Percentiles rank a stretch among this genome's conserved stretches.
Evolutionary conservation across 2,113 vertebrate genomes (phyloP).

Genomic region (Onychostoma macrolepis): DNA sequence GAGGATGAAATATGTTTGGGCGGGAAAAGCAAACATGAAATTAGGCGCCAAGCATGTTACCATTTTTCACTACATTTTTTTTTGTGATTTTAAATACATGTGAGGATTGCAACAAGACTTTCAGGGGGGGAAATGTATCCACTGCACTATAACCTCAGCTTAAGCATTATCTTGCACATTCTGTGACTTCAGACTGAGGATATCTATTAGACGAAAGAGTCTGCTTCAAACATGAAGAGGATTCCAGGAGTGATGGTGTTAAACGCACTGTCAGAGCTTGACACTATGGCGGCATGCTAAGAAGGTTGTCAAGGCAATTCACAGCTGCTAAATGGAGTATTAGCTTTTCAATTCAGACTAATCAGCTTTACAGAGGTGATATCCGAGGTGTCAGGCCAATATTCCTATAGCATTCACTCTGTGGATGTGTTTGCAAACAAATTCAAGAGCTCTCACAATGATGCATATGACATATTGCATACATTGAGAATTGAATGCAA

Average conservation of each 20-base stretch:
- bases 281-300: background rate
- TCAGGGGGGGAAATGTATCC: background rate
- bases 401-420: background rate
- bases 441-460: background rate
- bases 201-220: background rate
- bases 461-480: background rate
- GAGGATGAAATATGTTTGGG: background rate
- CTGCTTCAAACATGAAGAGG: slow-evolving; percentile 15
- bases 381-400: slow-evolving; percentile 12
- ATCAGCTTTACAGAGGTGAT: slow-evolving; percentile 35
- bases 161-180: background rate
- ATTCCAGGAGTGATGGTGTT: slow-evolving; percentile 1
- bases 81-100: background rate
- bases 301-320: slow-evolving; percentile 20
- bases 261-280: background rate
- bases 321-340: slow-evolving; percentile 26
- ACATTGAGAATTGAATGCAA: background rate
- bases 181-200: background rate
- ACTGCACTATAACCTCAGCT: background rate
- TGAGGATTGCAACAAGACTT: background rate
- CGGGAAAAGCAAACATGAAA: background rate
- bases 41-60: background rate
- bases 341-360: slow-evolving; percentile 16
- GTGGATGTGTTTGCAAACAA: slow-evolving; percentile 19
- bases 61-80: background rate